Conservation (phyloP, 2,113 vertebrate species). For the Sander lucioperca region DNA sequence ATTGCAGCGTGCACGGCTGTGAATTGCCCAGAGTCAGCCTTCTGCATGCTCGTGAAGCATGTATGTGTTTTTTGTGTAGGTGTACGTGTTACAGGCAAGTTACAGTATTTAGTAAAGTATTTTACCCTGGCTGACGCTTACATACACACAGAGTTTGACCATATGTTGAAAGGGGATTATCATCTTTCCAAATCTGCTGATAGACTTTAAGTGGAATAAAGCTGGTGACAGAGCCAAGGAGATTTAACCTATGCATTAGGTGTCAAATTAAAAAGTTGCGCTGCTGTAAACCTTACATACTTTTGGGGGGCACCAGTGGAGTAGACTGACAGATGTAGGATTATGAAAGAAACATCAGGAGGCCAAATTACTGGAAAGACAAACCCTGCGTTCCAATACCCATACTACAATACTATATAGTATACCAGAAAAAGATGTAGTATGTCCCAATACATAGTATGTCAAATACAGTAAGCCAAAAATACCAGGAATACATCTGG, state of each 20-base stretch:
- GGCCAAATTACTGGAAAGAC: not conserved
- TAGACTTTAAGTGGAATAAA: not conserved
- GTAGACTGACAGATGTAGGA: not conserved
- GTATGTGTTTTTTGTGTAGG: not conserved
- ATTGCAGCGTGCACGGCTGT: not conserved
- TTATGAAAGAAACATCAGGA: not conserved
- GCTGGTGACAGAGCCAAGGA: not conserved
- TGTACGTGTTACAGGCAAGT: not conserved
- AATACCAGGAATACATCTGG: too few relatives aligned
- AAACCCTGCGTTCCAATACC: not conserved
- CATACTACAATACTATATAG: too few relatives aligned
- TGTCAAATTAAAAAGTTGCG: constrained; percentile 19
- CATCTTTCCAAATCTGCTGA: constrained; percentile 25
- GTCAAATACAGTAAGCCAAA: too few relatives aligned
- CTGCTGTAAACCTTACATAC: not conserved
- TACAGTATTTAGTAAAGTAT: not conserved
- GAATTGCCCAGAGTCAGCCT: not conserved
- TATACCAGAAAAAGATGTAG: too few relatives aligned
- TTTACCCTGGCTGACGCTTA: constrained; percentile 8
- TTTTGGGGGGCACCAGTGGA: not conserved
- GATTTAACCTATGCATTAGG: constrained; percentile 16
- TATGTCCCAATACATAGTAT: too few relatives aligned
- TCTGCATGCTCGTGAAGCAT: not conserved
- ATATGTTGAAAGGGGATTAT: constrained; percentile 20
- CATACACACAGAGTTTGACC: not conserved